Conservation (phyloP, 2,113 vertebrate genomes). For the Petaurus breviceps region DNA sequence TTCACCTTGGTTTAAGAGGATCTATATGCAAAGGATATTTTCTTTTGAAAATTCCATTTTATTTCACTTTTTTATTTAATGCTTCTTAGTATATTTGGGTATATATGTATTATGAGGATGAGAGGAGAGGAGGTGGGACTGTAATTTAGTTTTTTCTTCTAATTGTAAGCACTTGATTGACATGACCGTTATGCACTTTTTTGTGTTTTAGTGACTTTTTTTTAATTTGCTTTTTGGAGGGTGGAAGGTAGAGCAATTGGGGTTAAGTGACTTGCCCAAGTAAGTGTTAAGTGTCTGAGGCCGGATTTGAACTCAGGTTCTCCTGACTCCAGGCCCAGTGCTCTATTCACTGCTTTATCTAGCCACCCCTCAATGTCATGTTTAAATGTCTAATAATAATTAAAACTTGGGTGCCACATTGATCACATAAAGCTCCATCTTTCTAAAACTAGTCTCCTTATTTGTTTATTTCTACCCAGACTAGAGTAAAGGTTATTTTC, state of each 20-base stretch:
- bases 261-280: too few species aligned
- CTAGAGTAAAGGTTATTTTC: neutral
- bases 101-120: neutral
- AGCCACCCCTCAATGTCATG: too few species aligned
- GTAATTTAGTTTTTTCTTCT: neutral
- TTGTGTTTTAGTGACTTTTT: neutral
- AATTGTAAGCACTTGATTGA: neutral
- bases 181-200: neutral
- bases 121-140: neutral
- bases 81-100: neutral
- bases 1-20: neutral
- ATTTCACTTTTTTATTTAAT: neutral
- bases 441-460: neutral
- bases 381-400: neutral
- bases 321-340: too few species aligned
- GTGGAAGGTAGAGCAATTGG: too few species aligned
- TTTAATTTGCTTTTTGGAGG: neutral
- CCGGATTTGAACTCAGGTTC: too few species aligned
- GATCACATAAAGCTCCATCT: neutral
- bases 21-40: neutral
- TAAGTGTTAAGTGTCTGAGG: too few species aligned
- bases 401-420: neutral
- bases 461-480: constrained; percentile 2
- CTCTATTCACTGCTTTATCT: too few species aligned
- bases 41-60: neutral